These are phyloP conservation scores for Matsumurasca onukii DNA, from an alignment of 1,140 invertebrate genomes.

Conservation along the genomic window DNA sequence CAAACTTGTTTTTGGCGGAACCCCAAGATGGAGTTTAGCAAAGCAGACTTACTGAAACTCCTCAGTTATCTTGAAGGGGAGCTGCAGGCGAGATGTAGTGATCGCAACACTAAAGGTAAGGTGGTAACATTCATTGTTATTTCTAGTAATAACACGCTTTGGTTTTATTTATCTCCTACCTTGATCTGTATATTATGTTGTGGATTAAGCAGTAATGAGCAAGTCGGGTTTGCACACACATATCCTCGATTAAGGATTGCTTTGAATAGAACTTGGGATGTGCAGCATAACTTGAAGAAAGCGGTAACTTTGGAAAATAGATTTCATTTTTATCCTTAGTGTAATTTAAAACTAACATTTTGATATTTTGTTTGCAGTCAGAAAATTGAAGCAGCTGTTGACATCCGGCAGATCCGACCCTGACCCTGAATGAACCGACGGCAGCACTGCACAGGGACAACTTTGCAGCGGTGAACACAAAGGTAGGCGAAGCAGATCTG, in stretches of 20 bases:
- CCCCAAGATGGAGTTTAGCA: conserved; percentile 81
- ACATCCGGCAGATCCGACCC: conserved; percentile 63
- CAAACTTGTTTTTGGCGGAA: no score
- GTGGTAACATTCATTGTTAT: background rate
- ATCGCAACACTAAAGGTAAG: conserved; percentile 83
- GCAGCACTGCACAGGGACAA: conserved; percentile 79
- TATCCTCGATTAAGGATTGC: no score
- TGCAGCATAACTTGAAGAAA: no score
- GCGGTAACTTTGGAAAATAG: no score
- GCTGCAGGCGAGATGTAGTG: conserved; percentile 86
- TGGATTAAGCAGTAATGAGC: no score
- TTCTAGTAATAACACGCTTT: no score
- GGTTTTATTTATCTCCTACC: no score
- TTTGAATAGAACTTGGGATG: no score
- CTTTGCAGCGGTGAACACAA: conserved; percentile 60
- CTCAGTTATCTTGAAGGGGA: conserved; percentile 86
- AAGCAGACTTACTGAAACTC: conserved; percentile 78
- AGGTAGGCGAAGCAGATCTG: conserved; percentile 55
- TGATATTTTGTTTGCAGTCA: conserved; percentile 61
- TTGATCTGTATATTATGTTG: conserved; percentile 1
- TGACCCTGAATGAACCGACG: conserved; percentile 72
- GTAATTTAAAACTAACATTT: no score
- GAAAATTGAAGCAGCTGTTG: conserved; percentile 78
- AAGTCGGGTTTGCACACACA: no score
- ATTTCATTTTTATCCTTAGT: no score